These are phyloP conservation scores for Leptopterna dolabrata DNA, from an alignment of 2,888 invertebrate genomes.

Conservation along the genomic window DNA sequence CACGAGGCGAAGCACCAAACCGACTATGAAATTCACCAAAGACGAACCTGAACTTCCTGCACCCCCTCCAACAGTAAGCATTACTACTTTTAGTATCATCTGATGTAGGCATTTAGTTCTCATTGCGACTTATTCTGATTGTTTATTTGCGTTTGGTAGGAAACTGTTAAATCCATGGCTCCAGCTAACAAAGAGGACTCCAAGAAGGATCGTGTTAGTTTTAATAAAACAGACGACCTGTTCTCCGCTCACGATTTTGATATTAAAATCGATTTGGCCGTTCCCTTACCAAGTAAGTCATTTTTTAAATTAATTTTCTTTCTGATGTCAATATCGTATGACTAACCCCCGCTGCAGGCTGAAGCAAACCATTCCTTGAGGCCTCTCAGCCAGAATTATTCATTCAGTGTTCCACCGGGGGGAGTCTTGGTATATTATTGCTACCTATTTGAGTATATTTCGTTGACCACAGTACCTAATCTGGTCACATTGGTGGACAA, in stretches of 20 bases:
- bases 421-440: too few relatives aligned
- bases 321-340: too few relatives aligned
- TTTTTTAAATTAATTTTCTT: too few relatives aligned
- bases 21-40: slow-evolving; percentile 81
- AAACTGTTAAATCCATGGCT: slow-evolving; percentile 10
- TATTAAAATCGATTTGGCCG: slow-evolving; percentile 91
- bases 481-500: too few relatives aligned
- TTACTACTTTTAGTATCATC: background rate
- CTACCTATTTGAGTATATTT: too few relatives aligned
- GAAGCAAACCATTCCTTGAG: too few relatives aligned
- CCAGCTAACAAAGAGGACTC: slow-evolving; percentile 28
- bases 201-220: slow-evolving; percentile 38
- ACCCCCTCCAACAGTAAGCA: slow-evolving; percentile 5
- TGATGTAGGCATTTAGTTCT: background rate
- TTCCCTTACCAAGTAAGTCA: slow-evolving; percentile 80
- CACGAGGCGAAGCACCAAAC: slow-evolving; percentile 88
- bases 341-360: too few relatives aligned
- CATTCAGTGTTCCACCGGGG: too few relatives aligned
- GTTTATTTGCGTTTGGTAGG: slow-evolving; percentile 1
- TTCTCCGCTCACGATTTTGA: slow-evolving; percentile 89
- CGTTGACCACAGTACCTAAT: too few relatives aligned
- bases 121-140: background rate
- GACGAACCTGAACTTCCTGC: slow-evolving; percentile 64
- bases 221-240: slow-evolving; percentile 68
- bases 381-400: too few relatives aligned